These are phyloP conservation scores for Epizoanthus fatuus DNA, from an alignment of 92 coral and sea anemone genomes.

Conservation along the genomic window DNA sequence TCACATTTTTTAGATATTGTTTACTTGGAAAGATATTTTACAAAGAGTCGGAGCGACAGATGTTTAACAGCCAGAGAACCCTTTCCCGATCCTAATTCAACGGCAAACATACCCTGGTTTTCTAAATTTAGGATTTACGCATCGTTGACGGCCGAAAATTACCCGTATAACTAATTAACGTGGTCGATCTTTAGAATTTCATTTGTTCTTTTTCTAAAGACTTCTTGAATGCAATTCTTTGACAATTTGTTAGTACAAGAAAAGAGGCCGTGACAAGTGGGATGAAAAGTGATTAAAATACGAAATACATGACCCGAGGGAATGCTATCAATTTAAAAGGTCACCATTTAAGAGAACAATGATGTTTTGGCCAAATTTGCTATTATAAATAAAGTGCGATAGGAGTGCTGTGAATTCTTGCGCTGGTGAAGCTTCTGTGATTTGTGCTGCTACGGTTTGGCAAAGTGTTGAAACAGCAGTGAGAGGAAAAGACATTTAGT, in stretches of 20 bases:
- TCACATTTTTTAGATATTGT: slow-evolving; percentile 19
- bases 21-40: slow-evolving; percentile 30
- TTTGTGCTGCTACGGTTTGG: not conserved
- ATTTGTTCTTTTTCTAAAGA: slow-evolving; percentile 15
- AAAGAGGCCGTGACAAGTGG: not conserved
- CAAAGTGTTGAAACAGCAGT: not conserved
- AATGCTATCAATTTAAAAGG: not conserved
- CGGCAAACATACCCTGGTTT: not conserved
- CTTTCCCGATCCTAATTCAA: not conserved
- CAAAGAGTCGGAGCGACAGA: slow-evolving; percentile 29
- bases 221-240: slow-evolving; percentile 22
- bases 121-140: not conserved
- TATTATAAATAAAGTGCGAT: not conserved
- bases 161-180: not conserved
- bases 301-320: slow-evolving; percentile 31
- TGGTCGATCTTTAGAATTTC: not conserved
- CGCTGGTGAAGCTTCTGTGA: not conserved
- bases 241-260: not conserved
- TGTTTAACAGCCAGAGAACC: not conserved
- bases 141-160: not conserved
- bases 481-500: not conserved
- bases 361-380: not conserved
- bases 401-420: not conserved
- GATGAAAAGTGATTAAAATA: slow-evolving; percentile 7
- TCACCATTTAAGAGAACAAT: not conserved